Evolutionary conservation across 1,140 invertebrate species (phyloP), one percentile per base, ranked within the genome.

Genomic region (Paramacrobiotus metropolitanus): DNA sequence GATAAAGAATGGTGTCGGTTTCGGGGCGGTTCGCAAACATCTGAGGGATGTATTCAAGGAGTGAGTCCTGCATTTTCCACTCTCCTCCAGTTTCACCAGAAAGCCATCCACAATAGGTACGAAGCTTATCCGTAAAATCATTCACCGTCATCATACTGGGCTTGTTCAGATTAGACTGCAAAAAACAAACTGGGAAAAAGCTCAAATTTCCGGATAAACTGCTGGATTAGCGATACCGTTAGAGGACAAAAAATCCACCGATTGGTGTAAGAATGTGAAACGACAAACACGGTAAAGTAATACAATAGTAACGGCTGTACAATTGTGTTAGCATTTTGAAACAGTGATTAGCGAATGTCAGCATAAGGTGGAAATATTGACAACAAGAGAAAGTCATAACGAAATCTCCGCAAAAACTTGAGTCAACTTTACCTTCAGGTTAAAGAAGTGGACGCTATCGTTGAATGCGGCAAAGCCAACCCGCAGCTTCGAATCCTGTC

Each of bases 91-190:
- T 87, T 71, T 93, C 85, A 63, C 82, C 82, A n/a, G n/a, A n/a
- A n/a, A n/a, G n/a, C n/a, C n/a, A n/a, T n/a, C n/a, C n/a, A n/a
- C n/a, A n/a, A n/a, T n/a, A n/a, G n/a, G n/a, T n/a, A n/a, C n/a
- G n/a, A 0, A 85, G 77, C 66, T 84, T 81, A 71, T 97, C 93
- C 40, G 86, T 79, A 30, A 93, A 81, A 75, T 98, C 94, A 3
- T 88, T 87, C 1, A 97, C 90, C n/a, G 95, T 85, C 77, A 96
- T 78, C 92, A 97, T 96, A 77, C 92, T 87, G 0, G 89, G 90
- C 68, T 88, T 85, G 18, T 82, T 86, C 62, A 91, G 77, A 34
- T 73, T 78, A 63, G 80, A 79, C 81, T 83, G 71, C 30, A 71
- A 72, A 62, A 64, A 63, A 67, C 65, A 40, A 40, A 9, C n/a